Percentiles rank a stretch among this genome's conserved stretches.
phyloP scores from a whole-genome alignment of 2,113 vertebrate species.

The Mormoops blainvillei region DNA sequence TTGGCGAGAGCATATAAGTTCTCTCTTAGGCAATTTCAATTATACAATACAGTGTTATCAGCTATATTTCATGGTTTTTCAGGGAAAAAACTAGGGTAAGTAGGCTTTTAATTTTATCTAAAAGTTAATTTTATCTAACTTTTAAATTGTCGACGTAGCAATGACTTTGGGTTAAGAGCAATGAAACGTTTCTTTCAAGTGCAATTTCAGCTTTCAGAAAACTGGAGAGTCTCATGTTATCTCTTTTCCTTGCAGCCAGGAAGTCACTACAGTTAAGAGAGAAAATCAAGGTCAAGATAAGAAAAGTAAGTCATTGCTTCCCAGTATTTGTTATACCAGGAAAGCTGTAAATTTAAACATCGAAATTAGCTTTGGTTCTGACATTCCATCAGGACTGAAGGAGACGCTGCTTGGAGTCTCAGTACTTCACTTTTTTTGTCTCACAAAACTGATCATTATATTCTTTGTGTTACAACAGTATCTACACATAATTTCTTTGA shows the following conservation, averaged over 20 bases:
- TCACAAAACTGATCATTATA: not conserved
- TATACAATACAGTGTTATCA: not conserved
- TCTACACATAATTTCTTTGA: not conserved
- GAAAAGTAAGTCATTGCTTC: conserved; percentile 34
- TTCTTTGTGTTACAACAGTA: not conserved
- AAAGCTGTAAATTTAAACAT: not conserved
- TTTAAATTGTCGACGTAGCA: not conserved
- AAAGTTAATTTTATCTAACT: not conserved
- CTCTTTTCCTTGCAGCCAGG: conserved; percentile 45
- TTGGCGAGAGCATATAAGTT: not conserved
- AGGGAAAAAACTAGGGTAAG: not conserved
- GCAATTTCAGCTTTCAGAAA: not conserved
- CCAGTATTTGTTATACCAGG: not conserved
- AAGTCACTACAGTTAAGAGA: not conserved
- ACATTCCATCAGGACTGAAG: not conserved
- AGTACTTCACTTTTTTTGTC: not conserved
- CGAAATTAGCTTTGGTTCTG: not conserved
- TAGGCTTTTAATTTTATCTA: too few species aligned
- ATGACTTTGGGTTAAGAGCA: not conserved
- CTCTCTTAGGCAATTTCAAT: not conserved
- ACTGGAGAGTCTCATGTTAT: not conserved
- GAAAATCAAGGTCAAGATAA: conserved; percentile 17
- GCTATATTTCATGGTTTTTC: not conserved
- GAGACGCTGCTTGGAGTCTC: not conserved
- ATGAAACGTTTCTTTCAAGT: not conserved